Base-by-base conservation (phyloP, 2,113 vertebrate species). In the Nothoprocta pentlandii region DNA sequence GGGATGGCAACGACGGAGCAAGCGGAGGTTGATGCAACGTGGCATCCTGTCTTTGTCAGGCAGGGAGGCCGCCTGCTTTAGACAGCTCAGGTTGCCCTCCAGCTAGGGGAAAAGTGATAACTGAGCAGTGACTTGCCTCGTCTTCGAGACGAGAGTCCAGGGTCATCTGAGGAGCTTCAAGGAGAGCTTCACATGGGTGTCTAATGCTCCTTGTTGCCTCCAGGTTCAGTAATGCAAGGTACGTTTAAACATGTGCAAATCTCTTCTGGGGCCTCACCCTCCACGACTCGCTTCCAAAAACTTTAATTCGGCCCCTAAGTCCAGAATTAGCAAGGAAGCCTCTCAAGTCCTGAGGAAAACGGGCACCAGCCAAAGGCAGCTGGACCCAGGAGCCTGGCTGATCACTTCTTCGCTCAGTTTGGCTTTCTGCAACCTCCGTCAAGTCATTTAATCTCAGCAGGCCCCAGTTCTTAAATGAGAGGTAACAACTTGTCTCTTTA, bases 161-260 rank as follows among this genome's bases (percentile, higher is more conserved):
- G 61, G 49, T 46, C 4, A 11, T 67, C 58, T 34, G n/a, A 66
- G 56, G 46, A 67, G 69, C 61, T 32, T 0, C 0, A 17, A 66
- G 17, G 26, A 44, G 23, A 49, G 49, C 32, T 70, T 64, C 12
- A 16, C 47, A 11, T 6, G 16, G 16, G 56, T 34, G 47, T 8
- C 74, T 64, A 82, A 8, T 34, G 21, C 9, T 14, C 23, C 54
- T 61, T 0, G 0, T 15, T 1, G 3, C 28, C 39, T 78, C 76
- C 2, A 1, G 25, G 49, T 64, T 49, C 86, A 56, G 13, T 14
- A 1, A 1, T 10, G 10, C 42, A 49, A 51, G 15, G 28, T 46
- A 39, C 36, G 54, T 22, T 78, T 0, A 74, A 15, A 4, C 30
- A 56, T 7, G 1, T 51, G 58, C 61, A 92, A 84, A 71, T 59